phyloP scores from a whole-genome alignment of 2,888 invertebrate genomes.

The Hesperia comma region DNA sequence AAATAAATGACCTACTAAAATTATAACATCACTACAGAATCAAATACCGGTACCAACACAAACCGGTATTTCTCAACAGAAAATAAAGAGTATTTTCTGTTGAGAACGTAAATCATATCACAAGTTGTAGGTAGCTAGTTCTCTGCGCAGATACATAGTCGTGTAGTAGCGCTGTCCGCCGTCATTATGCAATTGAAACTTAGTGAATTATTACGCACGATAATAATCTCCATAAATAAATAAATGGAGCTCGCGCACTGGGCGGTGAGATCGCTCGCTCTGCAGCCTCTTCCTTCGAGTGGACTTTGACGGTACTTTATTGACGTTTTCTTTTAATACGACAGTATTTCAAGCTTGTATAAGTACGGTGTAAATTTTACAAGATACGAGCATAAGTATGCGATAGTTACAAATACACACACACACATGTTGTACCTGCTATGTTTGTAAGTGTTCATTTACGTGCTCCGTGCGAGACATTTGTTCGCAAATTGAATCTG shows the following conservation, averaged over 20 bases:
- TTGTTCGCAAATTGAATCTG: too few relatives aligned
- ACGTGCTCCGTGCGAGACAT: too few relatives aligned
- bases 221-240: slow-evolving; percentile 82
- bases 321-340: slow-evolving; percentile 1
- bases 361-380: too few relatives aligned
- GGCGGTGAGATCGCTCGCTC: slow-evolving; percentile 27
- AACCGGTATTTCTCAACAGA: not conserved
- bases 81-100: not conserved
- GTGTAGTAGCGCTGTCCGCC: slow-evolving; percentile 77
- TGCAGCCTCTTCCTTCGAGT: slow-evolving; percentile 5
- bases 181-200: slow-evolving; percentile 84
- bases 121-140: slow-evolving; percentile 17
- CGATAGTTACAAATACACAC: too few relatives aligned
- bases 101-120: not conserved
- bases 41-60: not conserved
- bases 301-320: slow-evolving; percentile 13
- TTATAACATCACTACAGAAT: too few relatives aligned
- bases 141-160: slow-evolving; percentile 30
- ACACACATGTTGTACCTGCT: too few relatives aligned
- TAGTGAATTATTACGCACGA: slow-evolving; percentile 83
- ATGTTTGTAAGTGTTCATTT: too few relatives aligned
- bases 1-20: too few relatives aligned
- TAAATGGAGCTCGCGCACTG: slow-evolving; percentile 57
- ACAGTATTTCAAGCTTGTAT: not conserved
- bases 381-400: too few relatives aligned